Evolutionary conservation across 2,797 vertebrate genomes (phyloP), one percentile per base, ranked within the genome.

Genomic region (Callimico goeldii): DNA sequence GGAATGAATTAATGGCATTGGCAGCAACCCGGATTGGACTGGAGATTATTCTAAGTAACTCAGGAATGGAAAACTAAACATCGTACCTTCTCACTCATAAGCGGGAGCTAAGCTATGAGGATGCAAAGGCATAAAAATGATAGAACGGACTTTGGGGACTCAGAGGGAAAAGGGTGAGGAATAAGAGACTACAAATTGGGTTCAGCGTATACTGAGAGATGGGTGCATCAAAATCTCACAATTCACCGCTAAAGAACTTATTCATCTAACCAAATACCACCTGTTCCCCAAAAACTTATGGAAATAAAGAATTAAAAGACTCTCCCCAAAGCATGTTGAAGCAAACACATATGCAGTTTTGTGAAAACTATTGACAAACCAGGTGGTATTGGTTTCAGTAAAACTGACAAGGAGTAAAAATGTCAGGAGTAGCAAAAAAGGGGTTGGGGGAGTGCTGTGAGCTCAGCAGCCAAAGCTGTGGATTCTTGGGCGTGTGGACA

Each of bases 401-500:
- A 89, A 97, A 96, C 1, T 36, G 87, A 82, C 91, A 93, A 75
- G 50, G 70, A 90, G 14, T 15, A 7, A 96, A 96, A 95, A 79
- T 26, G 94, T 52, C 61, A 75, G 72, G 64, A 57, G 80, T 67
- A 95, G 95, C 92, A 95, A n/a, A 41, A 95, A 80, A 73, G 61
- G 80, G 20, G 24, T n/a, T 24, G 33, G 70, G 20, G 24, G 26
- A n/a, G 52, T 8, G 17, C 41, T 86, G 77, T 77, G 30, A 70
- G 26, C 73, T 95, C 92, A 94, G 96, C 88, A 36, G 11, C 33
- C 26, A 1, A 20, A 82, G 39, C 26, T 28, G 33, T 5, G 15
- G 88, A 79, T 67, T 61, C 52, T 43, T 28, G 5, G 33, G 55
- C 19, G 1, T 90, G 48, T 4, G 2, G 8, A 30, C 10, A 6